Evolutionary conservation across 2,797 vertebrate genomes (phyloP).

Genomic region (Epinephelus malabaricus): DNA sequence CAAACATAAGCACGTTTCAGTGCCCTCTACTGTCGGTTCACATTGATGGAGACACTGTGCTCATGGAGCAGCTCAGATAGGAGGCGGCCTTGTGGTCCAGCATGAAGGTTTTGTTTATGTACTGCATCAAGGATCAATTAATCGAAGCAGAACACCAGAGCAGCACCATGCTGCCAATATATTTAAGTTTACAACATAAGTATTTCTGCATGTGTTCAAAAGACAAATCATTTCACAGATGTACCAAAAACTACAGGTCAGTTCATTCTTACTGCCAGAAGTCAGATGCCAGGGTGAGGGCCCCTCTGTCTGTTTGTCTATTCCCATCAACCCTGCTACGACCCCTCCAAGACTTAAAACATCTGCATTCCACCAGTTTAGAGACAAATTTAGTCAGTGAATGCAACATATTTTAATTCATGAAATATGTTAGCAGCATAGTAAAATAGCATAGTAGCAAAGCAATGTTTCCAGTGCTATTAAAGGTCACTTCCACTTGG

Average conservation of each 20-base stretch:
- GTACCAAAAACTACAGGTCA: no score
- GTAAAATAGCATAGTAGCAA: neutral
- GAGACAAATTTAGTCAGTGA: fast-evolving
- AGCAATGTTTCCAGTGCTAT: neutral
- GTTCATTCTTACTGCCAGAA: no score
- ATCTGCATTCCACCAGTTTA: neutral
- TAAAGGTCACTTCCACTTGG: neutral
- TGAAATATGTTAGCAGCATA: neutral
- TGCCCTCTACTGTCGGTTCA: conserved; percentile 34
- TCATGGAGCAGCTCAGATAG: conserved; percentile 8
- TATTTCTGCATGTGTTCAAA: no score
- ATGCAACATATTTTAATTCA: neutral
- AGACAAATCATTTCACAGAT: no score
- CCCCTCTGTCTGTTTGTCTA: no score
- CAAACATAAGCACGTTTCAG: conserved; percentile 31
- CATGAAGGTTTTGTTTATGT: neutral
- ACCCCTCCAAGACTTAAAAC: no score
- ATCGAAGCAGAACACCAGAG: neutral
- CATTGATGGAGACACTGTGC: neutral
- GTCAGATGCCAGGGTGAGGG: no score
- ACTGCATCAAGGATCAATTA: neutral
- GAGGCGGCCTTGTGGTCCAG: neutral
- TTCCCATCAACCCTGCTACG: no score
- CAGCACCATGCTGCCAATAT: no score
- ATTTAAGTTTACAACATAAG: no score